Base-by-base conservation (phyloP, 2,797 vertebrate genomes). In the Myotis findleyi region DNA sequence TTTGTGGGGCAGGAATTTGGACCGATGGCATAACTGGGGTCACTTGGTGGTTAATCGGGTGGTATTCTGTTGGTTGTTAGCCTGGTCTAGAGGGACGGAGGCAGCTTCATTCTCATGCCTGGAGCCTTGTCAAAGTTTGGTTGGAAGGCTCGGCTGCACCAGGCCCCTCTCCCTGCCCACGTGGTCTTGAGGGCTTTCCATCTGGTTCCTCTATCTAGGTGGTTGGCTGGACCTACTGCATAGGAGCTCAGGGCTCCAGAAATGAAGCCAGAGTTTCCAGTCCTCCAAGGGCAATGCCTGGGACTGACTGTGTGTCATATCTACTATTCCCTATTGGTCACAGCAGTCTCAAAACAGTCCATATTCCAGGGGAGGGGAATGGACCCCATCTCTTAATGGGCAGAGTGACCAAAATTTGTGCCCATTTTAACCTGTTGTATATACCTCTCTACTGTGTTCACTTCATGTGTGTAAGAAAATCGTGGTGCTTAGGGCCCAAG, bases 271-370 rank as follows among this genome's bases (percentile, higher is more conserved):
- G 44, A 41, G 4, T 2, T 66, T 76, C 16, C 5, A 68, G 11
- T 25, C 14, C 41, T 75, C 23, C 41, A 12, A 47, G 57, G 41
- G 7, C 30, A 21, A 95, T 51, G 27, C 18, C 16, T 51, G 8
- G 14, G 36, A 11, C 17, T 3, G 20, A 7, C 10, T 21, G 12
- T 38, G 3, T 30, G 8, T 30, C 27, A 7, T 14, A 0, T n/a
- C 2, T 20, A 4, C 33, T 41, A n/a, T 80, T 76, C 21, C 91
- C 36, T 77, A 7, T 30, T 8, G 44, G n/a, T 44, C 25, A 17
- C 69, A 64, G 25, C 5, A 57, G 30, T 38, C 25, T 44, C 73
- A 51, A 27, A 5, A 17, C 6, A 44, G 14, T 36, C 20, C 69
- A 92, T 30, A 55, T 75, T 88, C 86, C 57, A 80, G 30, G 2